phyloP scores from a whole-genome alignment of 2,888 invertebrate species.

The Euclidia mi region DNA sequence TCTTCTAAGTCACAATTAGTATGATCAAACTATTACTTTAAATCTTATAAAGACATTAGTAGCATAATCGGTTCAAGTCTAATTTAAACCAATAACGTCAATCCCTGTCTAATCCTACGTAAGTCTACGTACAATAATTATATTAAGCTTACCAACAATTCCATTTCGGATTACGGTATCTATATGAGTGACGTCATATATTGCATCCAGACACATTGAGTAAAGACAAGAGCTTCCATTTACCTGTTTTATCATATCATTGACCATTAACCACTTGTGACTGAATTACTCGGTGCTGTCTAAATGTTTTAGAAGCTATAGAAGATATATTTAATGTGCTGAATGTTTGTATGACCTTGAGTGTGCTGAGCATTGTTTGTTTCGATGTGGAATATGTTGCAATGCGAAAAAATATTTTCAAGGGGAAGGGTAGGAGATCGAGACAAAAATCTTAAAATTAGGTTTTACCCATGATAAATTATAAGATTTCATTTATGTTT shows the following conservation, averaged over 20 bases:
- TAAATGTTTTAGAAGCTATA: conserved; percentile 5
- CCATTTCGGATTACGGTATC: conserved; percentile 25
- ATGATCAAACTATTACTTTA: too few species aligned
- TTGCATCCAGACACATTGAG: conserved; percentile 19
- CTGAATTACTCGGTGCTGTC: conserved; percentile 6
- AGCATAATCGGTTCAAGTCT: too few species aligned
- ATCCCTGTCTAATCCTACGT: neutral
- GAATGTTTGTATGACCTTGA: neutral
- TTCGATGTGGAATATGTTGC: too few species aligned
- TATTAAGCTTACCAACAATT: conserved; percentile 21
- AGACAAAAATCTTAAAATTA: too few species aligned
- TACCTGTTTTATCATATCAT: conserved; percentile 39
- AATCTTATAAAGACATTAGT: too few species aligned
- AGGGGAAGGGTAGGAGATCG: too few species aligned
- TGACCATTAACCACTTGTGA: too few species aligned
- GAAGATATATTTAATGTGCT: neutral
- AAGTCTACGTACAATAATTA: conserved; percentile 4
- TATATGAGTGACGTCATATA: conserved; percentile 32
- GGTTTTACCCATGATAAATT: too few species aligned
- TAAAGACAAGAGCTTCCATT: conserved; percentile 48
- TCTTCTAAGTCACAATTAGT: too few species aligned
- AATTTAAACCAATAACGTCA: neutral
- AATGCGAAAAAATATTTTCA: too few species aligned
- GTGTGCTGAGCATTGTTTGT: too few species aligned
- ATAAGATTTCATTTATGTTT: too few species aligned